Evolutionary conservation across 2,888 invertebrate genomes (phyloP).

Genomic region (Drosophila borealis): DNA sequence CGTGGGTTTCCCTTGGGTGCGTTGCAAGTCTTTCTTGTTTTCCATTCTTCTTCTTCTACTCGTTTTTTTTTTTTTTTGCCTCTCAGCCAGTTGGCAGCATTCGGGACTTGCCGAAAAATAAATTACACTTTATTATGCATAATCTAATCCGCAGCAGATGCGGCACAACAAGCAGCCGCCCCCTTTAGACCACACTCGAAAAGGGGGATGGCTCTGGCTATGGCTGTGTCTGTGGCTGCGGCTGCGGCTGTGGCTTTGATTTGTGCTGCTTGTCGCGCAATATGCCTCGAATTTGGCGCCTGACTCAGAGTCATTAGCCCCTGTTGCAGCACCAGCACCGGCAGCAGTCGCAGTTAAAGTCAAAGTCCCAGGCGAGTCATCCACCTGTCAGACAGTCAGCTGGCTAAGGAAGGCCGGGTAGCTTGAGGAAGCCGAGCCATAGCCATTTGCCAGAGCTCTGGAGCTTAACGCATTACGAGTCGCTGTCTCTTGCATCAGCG

Average conservation of each 20-base stretch:
- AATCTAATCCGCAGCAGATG: constrained; percentile 84
- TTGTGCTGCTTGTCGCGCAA: constrained; percentile 46
- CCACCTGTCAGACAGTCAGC: constrained; percentile 62
- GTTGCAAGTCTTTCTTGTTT: constrained; percentile 24
- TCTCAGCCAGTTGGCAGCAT: constrained; percentile 49
- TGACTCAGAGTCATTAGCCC: constrained; percentile 54
- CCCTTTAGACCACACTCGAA: background rate
- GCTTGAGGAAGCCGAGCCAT: background rate
- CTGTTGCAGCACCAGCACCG: constrained; percentile 19
- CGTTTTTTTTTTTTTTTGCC: constrained; percentile 4
- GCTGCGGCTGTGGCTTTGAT: constrained; percentile 30
- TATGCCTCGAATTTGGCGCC: constrained; percentile 63
- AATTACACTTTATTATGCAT: constrained; percentile 85
- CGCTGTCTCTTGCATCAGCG: constrained; percentile 57
- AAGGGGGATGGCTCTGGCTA: constrained; percentile 14
- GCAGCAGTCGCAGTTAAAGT: background rate
- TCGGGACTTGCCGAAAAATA: constrained; percentile 71
- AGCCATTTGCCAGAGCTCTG: constrained; percentile 19
- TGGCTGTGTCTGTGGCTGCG: background rate
- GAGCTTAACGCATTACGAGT: constrained; percentile 65
- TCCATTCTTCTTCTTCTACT: no score
- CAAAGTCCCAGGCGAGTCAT: constrained; percentile 37
- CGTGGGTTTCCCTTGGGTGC: constrained; percentile 14
- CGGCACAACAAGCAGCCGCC: constrained; percentile 49
- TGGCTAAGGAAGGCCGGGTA: background rate